Evolutionary conservation across 2,888 invertebrate genomes (phyloP), one percentile per base, ranked within the genome.

Genomic region (Aporophyla nigra): DNA sequence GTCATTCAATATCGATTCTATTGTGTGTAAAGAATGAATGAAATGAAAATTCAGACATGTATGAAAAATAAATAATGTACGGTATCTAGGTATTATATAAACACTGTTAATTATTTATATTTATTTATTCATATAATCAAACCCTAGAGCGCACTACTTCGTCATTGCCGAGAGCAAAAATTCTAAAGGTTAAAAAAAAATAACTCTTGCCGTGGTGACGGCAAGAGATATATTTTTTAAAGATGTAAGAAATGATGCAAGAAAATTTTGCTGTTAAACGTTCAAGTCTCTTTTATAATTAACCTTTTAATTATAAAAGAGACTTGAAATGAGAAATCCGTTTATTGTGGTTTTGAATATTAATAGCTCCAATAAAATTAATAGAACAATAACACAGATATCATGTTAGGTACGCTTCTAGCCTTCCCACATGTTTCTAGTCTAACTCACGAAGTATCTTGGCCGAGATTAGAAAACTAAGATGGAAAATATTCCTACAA

Each of bases 401-500:
- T 66, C 4, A 21, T 21, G 27, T 24, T 21, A 21, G 24, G 9
- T 24, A 46, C 9, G 5, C n/a, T 19, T 54, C 12, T n/a, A 19
- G 19, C 6, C 14, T 53, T 2, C 0, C 33, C 49, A 54, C 40
- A 53, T n/a, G 16, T 40, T 76, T 46, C 5, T 76, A 66, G 19
- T 43, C 3, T 62, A 12, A 73, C 61, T 40, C 14, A 61, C 24
- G 6, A 43, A 49, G 65, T 24, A 69, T 69, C 58, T 65, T 54
- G 63, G 33, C 24, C 54, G 46, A 82, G 62, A 65, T 83, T 33
- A 68, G 78, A 78, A 80, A 78, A 67, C 58, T 71, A 61, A 59
- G 12, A 14, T 58, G 51, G 24, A 65, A 56, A 80, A 56, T 69
- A n/a, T 79, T 49, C 21, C 12, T 33, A 62, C 53, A 74, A 68